Base-by-base conservation (phyloP, 1,140 invertebrate genomes). In the Drosophila pandora region DNA sequence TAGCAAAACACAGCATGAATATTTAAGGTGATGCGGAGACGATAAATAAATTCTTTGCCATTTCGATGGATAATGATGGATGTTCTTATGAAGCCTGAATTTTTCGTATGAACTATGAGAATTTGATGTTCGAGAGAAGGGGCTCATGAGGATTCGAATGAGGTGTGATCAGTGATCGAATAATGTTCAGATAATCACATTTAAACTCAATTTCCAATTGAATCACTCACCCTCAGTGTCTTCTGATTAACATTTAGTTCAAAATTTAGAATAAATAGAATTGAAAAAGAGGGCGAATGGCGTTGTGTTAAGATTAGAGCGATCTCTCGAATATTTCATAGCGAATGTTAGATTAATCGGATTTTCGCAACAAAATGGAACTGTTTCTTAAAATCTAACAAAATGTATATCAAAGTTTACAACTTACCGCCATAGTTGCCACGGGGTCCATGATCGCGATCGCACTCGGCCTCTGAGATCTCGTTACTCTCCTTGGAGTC, bases 401-500 rank as follows among this genome's bases (percentile, higher is more conserved):
- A 13, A 6, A 12, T 17, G 1, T 17, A 17, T 17, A 17, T 17
- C 17, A 2, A 8, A 53, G 1, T 61, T n/a, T 2, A 25, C 7
- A 76, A 94, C 94, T 94, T 91, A 96, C 95, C 95, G 80, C 95
- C 95, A 90, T 96, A 96, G 72, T 94, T 95, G 64, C 95, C 85
- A 75, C 93, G 92, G 94, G 95, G 84, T 95, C 94, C 82, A 95
- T 96, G 95, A 90, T 96, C 95, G 72, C 95, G 95, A 93, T 97
- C 97, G 92, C 96, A 97, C 92, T 97, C 97, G 79, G 96, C 96
- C 93, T 98, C 97, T 90, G 96, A 97, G 91, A 97, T 97, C 92
- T 98, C 96, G 92, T 97, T 97, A 92, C 96, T 97, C 89, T 97
- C 96, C 92, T 97, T 97, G 89, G 96, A 97, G 90, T 97, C 96